Evolutionary conservation across 2,797 vertebrate species (phyloP).

Genomic region (Typhlichthys eigenmanni): DNA sequence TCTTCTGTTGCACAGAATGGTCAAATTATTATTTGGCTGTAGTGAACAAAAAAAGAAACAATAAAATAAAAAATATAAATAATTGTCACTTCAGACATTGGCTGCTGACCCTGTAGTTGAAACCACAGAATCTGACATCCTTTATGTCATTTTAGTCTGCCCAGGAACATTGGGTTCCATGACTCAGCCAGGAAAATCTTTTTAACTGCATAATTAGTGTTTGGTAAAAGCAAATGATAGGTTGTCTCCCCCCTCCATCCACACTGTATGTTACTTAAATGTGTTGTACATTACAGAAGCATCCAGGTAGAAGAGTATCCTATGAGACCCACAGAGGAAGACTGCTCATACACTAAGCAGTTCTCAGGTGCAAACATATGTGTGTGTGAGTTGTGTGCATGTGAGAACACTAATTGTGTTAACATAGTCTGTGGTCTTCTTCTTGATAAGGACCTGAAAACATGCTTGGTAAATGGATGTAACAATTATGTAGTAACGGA

Average conservation of each 20-base stretch:
- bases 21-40: conserved; percentile 17
- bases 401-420: too few relatives aligned
- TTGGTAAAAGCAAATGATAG: conserved; percentile 9
- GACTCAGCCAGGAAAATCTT: neutral
- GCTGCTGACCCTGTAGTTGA: conserved; percentile 40
- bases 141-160: conserved; percentile 1
- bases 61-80: neutral
- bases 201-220: conserved; percentile 8
- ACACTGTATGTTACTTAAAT: neutral
- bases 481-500: too few relatives aligned
- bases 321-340: conserved; percentile 24
- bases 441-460: too few relatives aligned
- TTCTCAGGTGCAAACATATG: neutral
- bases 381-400: too few relatives aligned
- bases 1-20: conserved; percentile 1
- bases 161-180: neutral
- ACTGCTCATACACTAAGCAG: neutral
- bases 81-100: conserved; percentile 16
- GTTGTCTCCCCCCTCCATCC: neutral
- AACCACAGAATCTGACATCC: conserved; percentile 43
- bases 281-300: neutral
- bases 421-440: too few relatives aligned
- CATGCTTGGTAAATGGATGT: too few relatives aligned
- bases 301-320: neutral
- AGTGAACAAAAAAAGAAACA: conserved; percentile 6